A percentile compares a stretch with the other conserved stretches of the same genome.
Conservation (phyloP, 1,140 invertebrate genomes). For the Lepidurus packardi region DNA sequence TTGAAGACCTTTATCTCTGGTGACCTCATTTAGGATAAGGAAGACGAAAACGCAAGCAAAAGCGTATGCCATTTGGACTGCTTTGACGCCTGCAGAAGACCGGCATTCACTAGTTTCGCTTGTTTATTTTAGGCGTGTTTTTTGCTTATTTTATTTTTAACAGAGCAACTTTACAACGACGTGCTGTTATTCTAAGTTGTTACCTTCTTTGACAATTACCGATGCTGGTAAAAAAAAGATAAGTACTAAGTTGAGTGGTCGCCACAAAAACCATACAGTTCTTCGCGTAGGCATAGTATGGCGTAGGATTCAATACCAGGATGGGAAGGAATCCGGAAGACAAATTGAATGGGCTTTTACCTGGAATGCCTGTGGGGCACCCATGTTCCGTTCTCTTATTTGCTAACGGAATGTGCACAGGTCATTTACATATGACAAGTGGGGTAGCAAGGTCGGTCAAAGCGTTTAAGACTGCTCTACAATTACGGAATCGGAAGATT, state of each 20-base stretch:
- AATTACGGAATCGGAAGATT: background rate
- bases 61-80: background rate
- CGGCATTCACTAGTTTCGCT: background rate
- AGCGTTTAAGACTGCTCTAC: background rate
- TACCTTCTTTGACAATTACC: too few relatives aligned
- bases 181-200: too few relatives aligned
- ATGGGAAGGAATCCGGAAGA: conserved; percentile 15
- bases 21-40: conserved; percentile 22
- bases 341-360: background rate
- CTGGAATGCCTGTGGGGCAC: background rate
- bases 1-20: conserved; percentile 18
- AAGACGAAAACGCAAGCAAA: conserved; percentile 8
- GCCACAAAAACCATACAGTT: too few relatives aligned
- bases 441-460: background rate
- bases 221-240: too few relatives aligned
- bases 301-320: background rate
- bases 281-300: background rate
- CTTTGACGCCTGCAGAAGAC: background rate
- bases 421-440: background rate
- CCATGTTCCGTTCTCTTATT: background rate
- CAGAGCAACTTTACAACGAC: too few relatives aligned
- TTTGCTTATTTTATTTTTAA: background rate
- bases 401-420: background rate
- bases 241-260: too few relatives aligned
- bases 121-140: background rate